Base-by-base conservation (phyloP, 2,797 vertebrate species). In the Rhodeus uyekii region DNA sequence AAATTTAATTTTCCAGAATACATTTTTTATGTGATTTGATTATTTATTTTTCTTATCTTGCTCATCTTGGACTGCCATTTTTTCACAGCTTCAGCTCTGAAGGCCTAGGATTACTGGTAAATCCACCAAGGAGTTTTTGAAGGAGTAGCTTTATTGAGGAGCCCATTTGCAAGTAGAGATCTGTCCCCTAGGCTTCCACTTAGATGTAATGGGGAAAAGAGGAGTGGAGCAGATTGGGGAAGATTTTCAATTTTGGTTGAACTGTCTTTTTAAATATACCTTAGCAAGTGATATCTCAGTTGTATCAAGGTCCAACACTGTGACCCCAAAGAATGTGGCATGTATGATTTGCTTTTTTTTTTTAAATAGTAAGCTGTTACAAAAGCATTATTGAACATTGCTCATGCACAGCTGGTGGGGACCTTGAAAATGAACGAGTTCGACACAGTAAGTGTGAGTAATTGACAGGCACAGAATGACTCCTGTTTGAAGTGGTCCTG, bases 391-490 rank as follows among this genome's bases (percentile, higher is more conserved):
- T 83, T 74, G 76, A 82, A 82, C 55, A 80, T 44, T 76, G 61
- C 53, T 72, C 50, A 68, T 69, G 44, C 79, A 71, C 69, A 82
- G 82, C 36, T 29, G 80, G 74, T 58, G 64, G 39, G 75, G 27
- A 44, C 63, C 34, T 65, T 65, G 67, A 83, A 84, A 81, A 63
- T 75, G 78, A 81, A 74, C 29, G 34, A 68, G 38, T 60, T 76
- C 82, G 39, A 55, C 76, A 44, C 82, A 78, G 88, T 78, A 71
- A 84, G 88, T 85, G 83, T 38, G 89, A 86, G 87, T 91, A 92
- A 93, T 90, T 92, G 93, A 93, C 92, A 92, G 89, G 82, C 87
- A 82, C 88, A 87, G 90, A 89, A 85, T 24, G 32, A 86, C 84
- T 82, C 80, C 88, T 87, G 87, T 88, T 88, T 88, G 89, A 88